Evolutionary conservation across 2,797 vertebrate genomes (phyloP), one percentile per base, ranked within the genome.

Genomic region (Tangara arthus): DNA sequence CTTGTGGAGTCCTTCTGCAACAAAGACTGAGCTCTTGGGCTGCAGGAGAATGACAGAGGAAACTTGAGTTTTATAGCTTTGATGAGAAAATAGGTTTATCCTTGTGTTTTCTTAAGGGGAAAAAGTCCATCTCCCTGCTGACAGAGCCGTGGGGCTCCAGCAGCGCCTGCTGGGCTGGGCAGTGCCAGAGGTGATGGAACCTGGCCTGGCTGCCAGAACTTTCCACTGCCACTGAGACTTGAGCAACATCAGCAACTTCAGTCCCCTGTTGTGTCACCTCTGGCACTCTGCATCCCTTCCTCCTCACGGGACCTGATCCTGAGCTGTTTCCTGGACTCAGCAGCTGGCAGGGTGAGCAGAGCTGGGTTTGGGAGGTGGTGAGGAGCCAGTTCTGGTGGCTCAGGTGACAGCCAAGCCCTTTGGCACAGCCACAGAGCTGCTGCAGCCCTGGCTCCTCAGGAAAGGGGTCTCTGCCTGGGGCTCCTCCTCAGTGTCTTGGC

Each of bases 341-440:
- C 90, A 34, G 11, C 83, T 70, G 94, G 73, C 92, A 87, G 81
- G 55, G 68, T 41, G 75, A 76, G 68, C 87, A 13, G 50, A 18
- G 21, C 49, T 0, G 11, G 1, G n/a, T 19, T 23, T 7, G 35
- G 41, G 16, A 32, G 57, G 59, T 1, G 27, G 2, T 64, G 24
- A 12, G 1, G 30, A 49, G 66, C 27, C 15, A 12, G 55, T 49
- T 26, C 75, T 68, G 66, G 30, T 71, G 56, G 53, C 85, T 52
- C 49, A 12, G 26, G 18, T 44, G 69, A 12, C 76, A 61, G 34
- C 66, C 26, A 8, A n/a, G 56, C 41, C 7, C 71, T 76, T 35
- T 32, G 73, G 68, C 79, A 28, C 3, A 1, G 24, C 3, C 4
- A 2, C 5, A 3, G 80, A 39, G 78, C 57, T 68, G 30, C 70